Base-by-base conservation (phyloP, 2,113 vertebrate species). In the Aptenodytes patagonicus region DNA sequence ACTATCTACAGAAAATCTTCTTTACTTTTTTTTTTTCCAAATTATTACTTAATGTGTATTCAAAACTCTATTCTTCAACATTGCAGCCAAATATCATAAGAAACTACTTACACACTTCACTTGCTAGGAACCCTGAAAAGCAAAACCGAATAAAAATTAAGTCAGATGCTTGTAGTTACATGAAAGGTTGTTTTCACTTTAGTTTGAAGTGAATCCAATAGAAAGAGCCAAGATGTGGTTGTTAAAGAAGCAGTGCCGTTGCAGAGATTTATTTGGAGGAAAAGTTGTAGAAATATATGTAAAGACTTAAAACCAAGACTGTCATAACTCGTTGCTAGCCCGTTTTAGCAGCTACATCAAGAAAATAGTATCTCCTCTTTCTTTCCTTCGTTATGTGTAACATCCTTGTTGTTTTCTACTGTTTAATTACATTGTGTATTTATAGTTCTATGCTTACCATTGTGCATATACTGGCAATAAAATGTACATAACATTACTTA, bases 381-480 rank as follows among this genome's bases (percentile, higher is more conserved):
- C 96, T 97, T 95, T 97, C 94, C 96, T 97, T 97, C 75, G 96
- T 97, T 97, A 93, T 9, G 51, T 98, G 95, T 99, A 99, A 99
- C 98, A 98, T 98, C 98, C 98, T 98, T 97, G 97, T 99, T 98
- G 96, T 98, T 98, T 99, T 99, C 98, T 98, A 98, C 98, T 98
- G 98, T 99, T 98, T 92, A 98, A 97, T 98, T 98, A 97, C 97
- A 97, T 98, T 94, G 98, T 99, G 99, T 99, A 99, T 99, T 99
- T 99, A 99, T 99, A 99, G 99, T 99, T 98, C 98, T 99, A 98
- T 98, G 99, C 99, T 99, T 99, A 99, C 98, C 98, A 98, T 99
- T 98, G 98, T 98, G 98, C 98, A 98, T 98, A 99, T 99, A 99
- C 98, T 98, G 98, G 98, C 98, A 99, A 98, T 99, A 99, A 99